Conservation (phyloP, 2,113 vertebrate species). For the Nothobranchius furzeri region DNA sequence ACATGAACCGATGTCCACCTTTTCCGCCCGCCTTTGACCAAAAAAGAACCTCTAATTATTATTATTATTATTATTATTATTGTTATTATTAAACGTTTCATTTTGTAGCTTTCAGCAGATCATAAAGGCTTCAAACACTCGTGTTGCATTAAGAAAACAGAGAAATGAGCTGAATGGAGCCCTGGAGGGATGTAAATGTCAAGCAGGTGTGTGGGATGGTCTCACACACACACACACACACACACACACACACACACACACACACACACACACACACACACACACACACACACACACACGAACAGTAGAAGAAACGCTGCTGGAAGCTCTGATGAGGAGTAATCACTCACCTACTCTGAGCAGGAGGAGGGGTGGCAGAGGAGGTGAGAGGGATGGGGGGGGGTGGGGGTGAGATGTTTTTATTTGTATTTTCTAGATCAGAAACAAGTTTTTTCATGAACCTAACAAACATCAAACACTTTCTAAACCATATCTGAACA, state of each 20-base stretch:
- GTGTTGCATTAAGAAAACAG: constrained; percentile 10
- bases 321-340: background rate
- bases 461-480: too few relatives aligned
- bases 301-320: constrained; percentile 9
- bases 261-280: constrained; percentile 11
- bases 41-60: background rate
- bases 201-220: constrained; percentile 22
- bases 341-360: constrained; percentile 25
- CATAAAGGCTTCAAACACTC: background rate
- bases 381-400: constrained; percentile 1
- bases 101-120: constrained; percentile 7
- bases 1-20: background rate
- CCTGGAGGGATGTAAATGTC: constrained; percentile 30
- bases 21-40: background rate
- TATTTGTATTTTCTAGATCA: too few relatives aligned
- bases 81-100: background rate
- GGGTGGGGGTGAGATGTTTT: constrained; percentile 1
- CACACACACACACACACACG: constrained; percentile 6
- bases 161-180: constrained; percentile 9
- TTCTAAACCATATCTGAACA: too few relatives aligned
- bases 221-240: constrained; percentile 1
- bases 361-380: background rate
- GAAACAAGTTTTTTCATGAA: too few relatives aligned
- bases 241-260: constrained; percentile 15
- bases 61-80: background rate